phyloP scores from a whole-genome alignment of 2,797 vertebrate species.

The Cyprinodon diabolis region DNA sequence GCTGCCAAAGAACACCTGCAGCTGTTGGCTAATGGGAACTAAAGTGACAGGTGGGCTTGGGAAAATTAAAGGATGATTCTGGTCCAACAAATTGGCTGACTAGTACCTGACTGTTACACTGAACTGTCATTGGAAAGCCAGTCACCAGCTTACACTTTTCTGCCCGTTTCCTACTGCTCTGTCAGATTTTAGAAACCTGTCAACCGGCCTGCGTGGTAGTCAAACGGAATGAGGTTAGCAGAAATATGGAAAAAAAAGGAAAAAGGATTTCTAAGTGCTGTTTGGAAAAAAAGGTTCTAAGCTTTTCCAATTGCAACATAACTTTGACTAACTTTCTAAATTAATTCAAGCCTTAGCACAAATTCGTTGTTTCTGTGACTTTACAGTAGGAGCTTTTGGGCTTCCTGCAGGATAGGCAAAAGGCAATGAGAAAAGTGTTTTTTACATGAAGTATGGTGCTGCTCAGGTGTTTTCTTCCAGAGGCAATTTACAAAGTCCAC shows the following conservation, averaged over 20 bases:
- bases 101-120: constrained; percentile 38
- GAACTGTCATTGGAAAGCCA: constrained; percentile 36
- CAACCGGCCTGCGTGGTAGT: constrained; percentile 6
- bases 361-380: background rate
- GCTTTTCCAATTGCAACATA: background rate
- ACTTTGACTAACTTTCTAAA: background rate
- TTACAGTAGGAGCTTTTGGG: background rate
- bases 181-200: constrained; percentile 30
- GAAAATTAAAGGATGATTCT: constrained; percentile 40
- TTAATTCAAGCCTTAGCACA: background rate
- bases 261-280: too few relatives aligned
- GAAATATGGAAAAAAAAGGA: constrained; percentile 4
- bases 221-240: background rate
- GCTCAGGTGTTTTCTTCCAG: constrained; percentile 9
- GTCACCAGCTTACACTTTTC: constrained; percentile 36
- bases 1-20: constrained; percentile 17
- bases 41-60: constrained; percentile 42
- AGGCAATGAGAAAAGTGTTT: too few relatives aligned
- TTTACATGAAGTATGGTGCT: background rate
- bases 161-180: constrained; percentile 20
- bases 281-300: background rate
- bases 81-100: constrained; percentile 23
- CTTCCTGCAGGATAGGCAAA: too few relatives aligned
- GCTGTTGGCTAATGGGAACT: constrained; percentile 14
- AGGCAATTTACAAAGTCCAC: background rate